Base-by-base conservation (phyloP, 1,140 invertebrate species). In the Probaryconus sp. region DNA sequence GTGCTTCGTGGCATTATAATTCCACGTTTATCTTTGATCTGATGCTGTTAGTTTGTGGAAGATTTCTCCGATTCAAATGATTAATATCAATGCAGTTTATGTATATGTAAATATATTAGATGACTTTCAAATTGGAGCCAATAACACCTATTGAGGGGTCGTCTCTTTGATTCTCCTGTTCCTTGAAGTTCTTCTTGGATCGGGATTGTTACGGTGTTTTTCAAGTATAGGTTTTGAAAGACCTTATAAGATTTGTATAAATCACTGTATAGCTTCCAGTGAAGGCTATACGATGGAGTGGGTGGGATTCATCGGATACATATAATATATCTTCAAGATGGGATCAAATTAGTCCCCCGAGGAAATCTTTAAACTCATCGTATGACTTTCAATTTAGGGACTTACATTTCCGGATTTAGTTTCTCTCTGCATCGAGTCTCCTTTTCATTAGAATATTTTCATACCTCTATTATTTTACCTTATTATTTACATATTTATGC, bases 251-350 rank as follows among this genome's bases (percentile, higher is more conserved):
- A 68, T 69, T 69, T 60, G 55, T 69, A 58, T 69, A 69, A 69
- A 69, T 69, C 55, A 60, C 35, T 14, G 4, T 45, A 60, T 61
- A 47, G 67, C 67, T 61, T 55, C 56, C 56, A 70, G 56, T 70
- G 67, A 71, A 63, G 67, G 50, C 50, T 48, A 71, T 71, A 71
- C 67, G 50, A 63, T 63, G 56, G 63, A 56, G 67, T 71, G 67
- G 67, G 67, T 71, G 67, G 67, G 28, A 71, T 61, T 45, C 67
- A 55, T 70, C 40, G 55, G 56, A 70, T 71, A 64, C 28, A 30
- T 63, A 71, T 71, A 71, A 71, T 63, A 71, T 71, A 71, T 71
- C 67, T 71, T 53, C 18, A 48, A 63, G 67, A 71, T 71, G 67
- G 28, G 35, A 71, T 71, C 58, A 71, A 71, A 71, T 71, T 71